Conservation (phyloP, 2,113 vertebrate species). For the Nothocercus julius region DNA sequence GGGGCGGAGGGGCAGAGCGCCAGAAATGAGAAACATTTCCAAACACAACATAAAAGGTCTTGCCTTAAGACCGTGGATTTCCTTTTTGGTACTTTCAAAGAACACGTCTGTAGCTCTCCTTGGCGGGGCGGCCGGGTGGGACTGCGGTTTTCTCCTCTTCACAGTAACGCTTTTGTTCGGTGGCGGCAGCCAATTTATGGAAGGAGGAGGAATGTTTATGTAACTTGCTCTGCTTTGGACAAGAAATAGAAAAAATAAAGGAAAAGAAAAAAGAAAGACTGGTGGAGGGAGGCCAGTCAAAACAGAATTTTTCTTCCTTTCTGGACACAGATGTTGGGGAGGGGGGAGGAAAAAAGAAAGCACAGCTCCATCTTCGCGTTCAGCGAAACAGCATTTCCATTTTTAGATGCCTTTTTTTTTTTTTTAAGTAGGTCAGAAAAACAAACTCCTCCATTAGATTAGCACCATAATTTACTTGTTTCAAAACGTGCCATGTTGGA, state of each 20-base stretch:
- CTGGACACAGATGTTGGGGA: conserved; percentile 84
- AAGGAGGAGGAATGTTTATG: conserved; percentile 86
- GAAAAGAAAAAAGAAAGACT: conserved; percentile 60
- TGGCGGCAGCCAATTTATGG: conserved; percentile 83
- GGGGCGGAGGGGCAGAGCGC: conserved; percentile 10
- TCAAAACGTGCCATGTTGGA: conserved; percentile 45
- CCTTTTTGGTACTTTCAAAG: conserved; percentile 86
- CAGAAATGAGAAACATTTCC: conserved; percentile 73
- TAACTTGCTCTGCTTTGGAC: conserved; percentile 84
- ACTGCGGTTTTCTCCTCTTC: conserved; percentile 78
- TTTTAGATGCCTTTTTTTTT: conserved; percentile 78
- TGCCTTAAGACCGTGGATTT: conserved; percentile 82
- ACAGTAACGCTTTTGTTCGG: conserved; percentile 87
- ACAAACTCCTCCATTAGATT: conserved; percentile 61
- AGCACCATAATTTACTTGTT: conserved; percentile 60
- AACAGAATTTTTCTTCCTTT: conserved; percentile 86
- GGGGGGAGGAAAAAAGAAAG: conserved; percentile 28
- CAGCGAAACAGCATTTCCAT: conserved; percentile 71
- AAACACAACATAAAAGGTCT: conserved; percentile 82
- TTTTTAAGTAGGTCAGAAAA: conserved; percentile 82
- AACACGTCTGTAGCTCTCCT: conserved; percentile 80
- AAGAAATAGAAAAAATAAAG: conserved; percentile 65
- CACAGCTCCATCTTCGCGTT: conserved; percentile 63
- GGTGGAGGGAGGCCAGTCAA: conserved; percentile 82
- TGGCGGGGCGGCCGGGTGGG: conserved; percentile 83